Percentiles rank a stretch among this genome's conserved stretches.
Conservation (phyloP, 2,113 vertebrate genomes). For the Hypocryptadius cinnamomeus region DNA sequence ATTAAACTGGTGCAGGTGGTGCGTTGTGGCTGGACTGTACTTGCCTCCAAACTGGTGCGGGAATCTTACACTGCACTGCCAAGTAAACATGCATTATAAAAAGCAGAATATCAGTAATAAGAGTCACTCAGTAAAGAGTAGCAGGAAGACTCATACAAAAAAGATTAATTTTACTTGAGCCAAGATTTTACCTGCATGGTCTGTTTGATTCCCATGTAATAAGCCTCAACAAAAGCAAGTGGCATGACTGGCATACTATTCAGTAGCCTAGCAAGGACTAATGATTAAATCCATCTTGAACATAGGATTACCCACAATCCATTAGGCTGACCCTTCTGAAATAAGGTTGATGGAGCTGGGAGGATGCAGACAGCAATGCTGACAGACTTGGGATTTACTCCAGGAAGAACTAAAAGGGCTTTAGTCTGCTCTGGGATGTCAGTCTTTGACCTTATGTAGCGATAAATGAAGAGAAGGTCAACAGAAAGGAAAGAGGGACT, state of each 20-base stretch:
- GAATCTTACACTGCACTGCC: not conserved
- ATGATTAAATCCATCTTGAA: not conserved
- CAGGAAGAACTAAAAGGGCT: not conserved
- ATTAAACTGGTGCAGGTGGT: not conserved
- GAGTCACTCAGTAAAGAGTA: not conserved
- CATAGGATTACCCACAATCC: not conserved
- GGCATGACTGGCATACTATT: not conserved
- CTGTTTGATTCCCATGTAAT: not conserved
- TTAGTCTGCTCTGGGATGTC: not conserved
- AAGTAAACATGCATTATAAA: not conserved
- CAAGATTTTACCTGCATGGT: not conserved
- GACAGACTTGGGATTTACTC: not conserved
- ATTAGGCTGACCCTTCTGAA: not conserved
- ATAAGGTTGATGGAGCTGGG: not conserved
- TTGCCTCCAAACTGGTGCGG: not conserved
- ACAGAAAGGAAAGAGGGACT: not conserved
- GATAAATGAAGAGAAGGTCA: not conserved
- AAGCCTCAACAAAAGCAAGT: not conserved
- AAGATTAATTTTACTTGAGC: not conserved
- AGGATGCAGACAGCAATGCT: not conserved
- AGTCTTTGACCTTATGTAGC: not conserved
- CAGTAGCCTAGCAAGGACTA: not conserved
- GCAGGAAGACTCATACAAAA: not conserved
- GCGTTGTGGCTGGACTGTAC: not conserved
- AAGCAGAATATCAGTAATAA: not conserved